Evolutionary conservation across 2,888 invertebrate species (phyloP).

Genomic region (Teleiodes luculella): DNA sequence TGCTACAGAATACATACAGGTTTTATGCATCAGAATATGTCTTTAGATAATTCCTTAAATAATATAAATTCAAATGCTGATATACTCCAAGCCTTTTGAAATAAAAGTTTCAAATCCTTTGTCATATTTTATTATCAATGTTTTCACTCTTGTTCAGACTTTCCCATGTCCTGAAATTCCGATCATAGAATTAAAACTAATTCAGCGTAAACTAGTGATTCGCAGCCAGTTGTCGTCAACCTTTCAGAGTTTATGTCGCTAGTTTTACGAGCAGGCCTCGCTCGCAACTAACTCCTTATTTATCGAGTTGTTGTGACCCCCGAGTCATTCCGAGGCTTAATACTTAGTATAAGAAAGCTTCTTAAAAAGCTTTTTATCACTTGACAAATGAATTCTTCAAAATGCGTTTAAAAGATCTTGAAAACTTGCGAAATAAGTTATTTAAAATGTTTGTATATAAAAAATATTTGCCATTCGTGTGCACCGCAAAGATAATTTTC

Average conservation of each 20-base stretch:
- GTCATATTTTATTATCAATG: too few relatives aligned
- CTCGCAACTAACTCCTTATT: not conserved
- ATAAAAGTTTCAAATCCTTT: too few relatives aligned
- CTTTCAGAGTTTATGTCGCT: not conserved
- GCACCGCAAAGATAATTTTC: too few relatives aligned
- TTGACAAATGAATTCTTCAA: not conserved
- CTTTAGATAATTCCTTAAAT: too few relatives aligned
- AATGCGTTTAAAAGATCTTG: too few relatives aligned
- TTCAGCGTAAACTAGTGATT: conserved; percentile 9
- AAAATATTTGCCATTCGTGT: too few relatives aligned
- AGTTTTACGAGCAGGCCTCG: not conserved
- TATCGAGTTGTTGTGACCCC: conserved; percentile 14
- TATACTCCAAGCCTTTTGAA: too few relatives aligned
- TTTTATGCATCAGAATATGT: too few relatives aligned
- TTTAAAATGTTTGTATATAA: too few relatives aligned
- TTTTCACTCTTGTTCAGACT: not conserved
- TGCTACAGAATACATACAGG: too few relatives aligned
- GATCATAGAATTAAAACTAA: not conserved
- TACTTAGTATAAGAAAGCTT: not conserved
- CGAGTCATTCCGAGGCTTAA: not conserved
- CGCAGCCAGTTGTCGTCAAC: not conserved
- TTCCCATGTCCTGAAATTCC: not conserved
- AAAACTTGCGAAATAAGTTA: too few relatives aligned
- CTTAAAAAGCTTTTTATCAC: not conserved
- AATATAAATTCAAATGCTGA: too few relatives aligned